Percentiles rank a stretch among this genome's conserved stretches.
Conservation (phyloP, 92 coral and sea anemone species). For the Palythoa caribaeorum region DNA sequence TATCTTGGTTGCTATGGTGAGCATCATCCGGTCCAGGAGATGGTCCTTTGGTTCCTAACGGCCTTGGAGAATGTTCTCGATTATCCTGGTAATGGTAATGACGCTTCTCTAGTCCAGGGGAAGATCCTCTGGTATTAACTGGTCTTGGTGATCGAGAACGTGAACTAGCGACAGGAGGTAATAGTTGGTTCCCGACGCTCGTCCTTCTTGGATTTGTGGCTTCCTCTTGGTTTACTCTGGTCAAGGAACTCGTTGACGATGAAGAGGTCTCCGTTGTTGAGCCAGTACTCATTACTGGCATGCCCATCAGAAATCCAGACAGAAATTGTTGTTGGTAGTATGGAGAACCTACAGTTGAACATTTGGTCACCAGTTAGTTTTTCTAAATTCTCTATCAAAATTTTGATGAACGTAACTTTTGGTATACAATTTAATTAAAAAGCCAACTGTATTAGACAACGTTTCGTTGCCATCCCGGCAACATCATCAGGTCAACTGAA, state of each 20-base stretch:
- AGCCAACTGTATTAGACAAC: too few relatives aligned
- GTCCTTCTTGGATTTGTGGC: conserved; percentile 11
- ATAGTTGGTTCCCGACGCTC: neutral
- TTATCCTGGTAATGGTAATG: conserved; percentile 15
- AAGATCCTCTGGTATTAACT: neutral
- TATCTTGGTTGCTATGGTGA: conserved; percentile 29
- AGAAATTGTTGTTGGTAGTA: conserved; percentile 11
- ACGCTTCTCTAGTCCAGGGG: conserved; percentile 24
- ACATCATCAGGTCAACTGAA: too few relatives aligned
- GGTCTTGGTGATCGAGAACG: conserved; percentile 33
- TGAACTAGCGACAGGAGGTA: neutral
- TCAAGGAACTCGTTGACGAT: conserved; percentile 5
- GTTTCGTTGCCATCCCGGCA: too few relatives aligned
- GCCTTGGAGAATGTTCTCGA: conserved; percentile 30
- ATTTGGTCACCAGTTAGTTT: neutral
- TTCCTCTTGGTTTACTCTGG: conserved; percentile 18
- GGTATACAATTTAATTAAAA: too few relatives aligned
- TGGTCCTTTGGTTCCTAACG: neutral
- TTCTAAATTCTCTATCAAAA: too few relatives aligned
- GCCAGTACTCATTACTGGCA: conserved; percentile 14
- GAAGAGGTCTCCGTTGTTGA: conserved; percentile 13
- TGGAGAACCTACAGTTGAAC: neutral
- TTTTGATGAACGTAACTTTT: too few relatives aligned
- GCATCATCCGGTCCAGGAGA: conserved; percentile 22
- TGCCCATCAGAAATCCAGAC: conserved; percentile 20